Evolutionary conservation across 2,113 vertebrate genomes (phyloP), one percentile per base, ranked within the genome.

Genomic region (Morone saxatilis): DNA sequence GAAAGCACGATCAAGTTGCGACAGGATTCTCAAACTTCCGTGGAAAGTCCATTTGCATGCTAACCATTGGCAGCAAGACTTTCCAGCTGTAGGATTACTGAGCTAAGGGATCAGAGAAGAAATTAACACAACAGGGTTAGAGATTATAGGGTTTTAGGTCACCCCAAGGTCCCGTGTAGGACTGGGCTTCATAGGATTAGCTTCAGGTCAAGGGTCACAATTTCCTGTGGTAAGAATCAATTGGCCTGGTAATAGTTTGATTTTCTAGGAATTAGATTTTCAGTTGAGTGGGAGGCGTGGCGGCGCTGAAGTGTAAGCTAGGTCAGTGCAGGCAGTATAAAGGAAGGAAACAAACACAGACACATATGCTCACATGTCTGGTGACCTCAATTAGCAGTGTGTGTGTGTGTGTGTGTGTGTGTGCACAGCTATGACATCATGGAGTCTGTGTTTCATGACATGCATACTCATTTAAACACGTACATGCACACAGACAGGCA

Each of bases 381-480:
- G 22, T 72, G 81, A 88, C 83, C 83, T 84, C 53, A 82, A 77
- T 86, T 82, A 83, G 68, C 51, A 19, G 67, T 47, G 60, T 48
- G 57, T 62, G 38, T 63, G 62, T 40, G 54, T 65, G 47, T 9
- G 51, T 22, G 36, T 57, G 40, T 31, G 48, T 56, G 60, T 43
- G 0, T 0, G 4, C 47, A 66, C 45, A 56, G 59, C 70, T 66
- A 73, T 92, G 91, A 92, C 80, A 86, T 93, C 90, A 93, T 80
- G 74, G 77, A 85, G 85, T 56, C 47, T 85, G 71, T 73, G 88
- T 84, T 91, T 91, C 77, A 48, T 63, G 73, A 57, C 65, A 84
- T 54, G 38, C 6, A 8, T 54, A 63, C 72, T 61, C 25, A 56
- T 66, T 61, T 40, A 59, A 22, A 65, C 56, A 41, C 60, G 36